These are phyloP conservation scores for Mastacembelus armatus DNA, from an alignment of 2,797 vertebrate genomes.

Conservation along the genomic window DNA sequence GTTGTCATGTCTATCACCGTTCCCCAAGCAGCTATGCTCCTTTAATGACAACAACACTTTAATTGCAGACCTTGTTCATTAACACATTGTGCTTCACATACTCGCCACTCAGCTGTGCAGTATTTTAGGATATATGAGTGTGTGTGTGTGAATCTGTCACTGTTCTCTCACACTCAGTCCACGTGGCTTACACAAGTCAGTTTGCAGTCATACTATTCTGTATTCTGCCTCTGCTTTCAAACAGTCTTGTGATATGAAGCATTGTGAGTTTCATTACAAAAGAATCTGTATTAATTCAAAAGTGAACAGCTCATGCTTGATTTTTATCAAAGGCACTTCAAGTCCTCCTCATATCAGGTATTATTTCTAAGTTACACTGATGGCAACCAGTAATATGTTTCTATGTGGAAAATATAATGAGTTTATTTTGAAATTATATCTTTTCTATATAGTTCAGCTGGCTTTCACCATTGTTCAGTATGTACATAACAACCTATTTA, in stretches of 20 bases:
- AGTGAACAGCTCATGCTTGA: neutral
- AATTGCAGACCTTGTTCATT: constrained; percentile 65
- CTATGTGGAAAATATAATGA: neutral
- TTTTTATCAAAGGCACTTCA: neutral
- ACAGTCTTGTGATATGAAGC: neutral
- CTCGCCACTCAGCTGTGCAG: constrained; percentile 41
- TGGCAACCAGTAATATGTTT: neutral
- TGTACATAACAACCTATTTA: no score
- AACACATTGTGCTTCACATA: constrained; percentile 54
- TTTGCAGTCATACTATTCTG: neutral
- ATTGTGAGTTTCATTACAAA: neutral
- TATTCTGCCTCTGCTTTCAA: neutral
- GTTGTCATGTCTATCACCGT: constrained; percentile 43
- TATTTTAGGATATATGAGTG: constrained; percentile 51
- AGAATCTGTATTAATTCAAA: neutral
- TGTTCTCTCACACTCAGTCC: constrained; percentile 36
- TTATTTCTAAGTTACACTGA: neutral
- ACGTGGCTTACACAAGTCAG: neutral
- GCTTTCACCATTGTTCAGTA: no score
- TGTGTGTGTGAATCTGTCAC: constrained; percentile 1
- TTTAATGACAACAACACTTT: constrained; percentile 49
- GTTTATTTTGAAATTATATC: neutral
- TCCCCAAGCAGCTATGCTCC: constrained; percentile 47
- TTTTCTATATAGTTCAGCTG: no score
- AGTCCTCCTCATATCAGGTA: neutral